Base-by-base conservation (phyloP, 2,797 vertebrate genomes). In the Lithobates pipiens region DNA sequence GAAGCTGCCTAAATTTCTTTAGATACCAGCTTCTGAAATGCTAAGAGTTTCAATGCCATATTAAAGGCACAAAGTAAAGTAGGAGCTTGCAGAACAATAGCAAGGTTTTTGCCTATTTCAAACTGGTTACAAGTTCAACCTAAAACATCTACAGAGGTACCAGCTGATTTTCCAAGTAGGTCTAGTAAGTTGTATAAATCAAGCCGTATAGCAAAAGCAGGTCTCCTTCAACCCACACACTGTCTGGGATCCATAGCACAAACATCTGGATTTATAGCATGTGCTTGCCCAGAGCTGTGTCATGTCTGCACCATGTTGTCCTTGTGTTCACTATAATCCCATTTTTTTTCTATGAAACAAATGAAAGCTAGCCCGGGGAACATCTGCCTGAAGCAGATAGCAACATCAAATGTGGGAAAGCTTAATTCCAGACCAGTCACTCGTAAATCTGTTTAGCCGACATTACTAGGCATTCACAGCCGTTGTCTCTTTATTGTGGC, bases 351-450 rank as follows among this genome's bases (percentile, higher is more conserved):
- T 54, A 39, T 34, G 3, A 78, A 65, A 80, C 78, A 54, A 46
- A 80, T 70, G 39, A 29, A 32, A 21, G 18, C 27, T 21, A 27
- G 50, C 68, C 23, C 0, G n/a, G 21, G n/a, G 50, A 82, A 82
- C 80, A 74, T 82, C 80, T 82, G 80, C 36, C 42, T 16, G 3
- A 21, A 23, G 80, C 50, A 82, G 80, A 82, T 82, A 82, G 44
- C 29, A 72, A 39, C 54, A 80, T 27, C n/a, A 21, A 80, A 80
- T 61, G 68, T 81, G 79, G 79, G 80, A 82, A 82, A 82, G 6
- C 70, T 69, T 82, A 74, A 82, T 82, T 44, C 70, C 80, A 73
- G 80, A 34, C 70, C 6, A 36, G 39, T 27, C n/a, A 69, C 70
- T 65, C 80, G 44, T 82, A 82, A 82, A 82, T 82, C 80, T 81